Evolutionary conservation across 2,888 invertebrate species (phyloP).

Genomic region (Phaedon cochleariae): DNA sequence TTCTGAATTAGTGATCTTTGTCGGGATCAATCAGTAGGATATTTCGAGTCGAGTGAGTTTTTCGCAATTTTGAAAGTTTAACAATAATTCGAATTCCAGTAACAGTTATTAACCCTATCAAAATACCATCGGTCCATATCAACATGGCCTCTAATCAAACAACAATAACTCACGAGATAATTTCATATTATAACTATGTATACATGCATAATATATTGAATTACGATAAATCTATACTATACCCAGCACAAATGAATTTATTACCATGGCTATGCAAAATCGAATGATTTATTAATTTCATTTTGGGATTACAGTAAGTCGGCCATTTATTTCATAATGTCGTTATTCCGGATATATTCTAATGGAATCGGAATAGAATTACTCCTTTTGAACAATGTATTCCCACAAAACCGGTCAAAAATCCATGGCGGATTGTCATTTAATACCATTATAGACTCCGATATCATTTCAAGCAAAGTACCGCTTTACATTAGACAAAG

Average conservation of each 20-base stretch:
- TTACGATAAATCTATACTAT: background rate
- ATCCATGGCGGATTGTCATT: too few species aligned
- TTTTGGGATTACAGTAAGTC: slow-evolving; percentile 20
- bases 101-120: background rate
- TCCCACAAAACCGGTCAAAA: background rate
- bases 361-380: background rate
- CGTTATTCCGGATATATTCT: too few species aligned
- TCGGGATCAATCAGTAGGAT: too few species aligned
- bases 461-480: too few species aligned
- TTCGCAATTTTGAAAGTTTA: too few species aligned
- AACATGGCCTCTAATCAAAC: background rate
- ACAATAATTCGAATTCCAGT: too few species aligned
- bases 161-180: background rate
- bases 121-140: background rate
- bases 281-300: slow-evolving; percentile 35
- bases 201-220: background rate
- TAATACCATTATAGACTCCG: too few species aligned
- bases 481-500: too few species aligned
- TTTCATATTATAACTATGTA: background rate
- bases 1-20: too few species aligned
- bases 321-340: slow-evolving; percentile 1
- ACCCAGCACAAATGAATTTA: background rate
- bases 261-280: background rate
- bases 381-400: background rate
- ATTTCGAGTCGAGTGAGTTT: too few species aligned